phyloP scores from a whole-genome alignment of 1,140 invertebrate species.

The Euborellia annulipes region DNA sequence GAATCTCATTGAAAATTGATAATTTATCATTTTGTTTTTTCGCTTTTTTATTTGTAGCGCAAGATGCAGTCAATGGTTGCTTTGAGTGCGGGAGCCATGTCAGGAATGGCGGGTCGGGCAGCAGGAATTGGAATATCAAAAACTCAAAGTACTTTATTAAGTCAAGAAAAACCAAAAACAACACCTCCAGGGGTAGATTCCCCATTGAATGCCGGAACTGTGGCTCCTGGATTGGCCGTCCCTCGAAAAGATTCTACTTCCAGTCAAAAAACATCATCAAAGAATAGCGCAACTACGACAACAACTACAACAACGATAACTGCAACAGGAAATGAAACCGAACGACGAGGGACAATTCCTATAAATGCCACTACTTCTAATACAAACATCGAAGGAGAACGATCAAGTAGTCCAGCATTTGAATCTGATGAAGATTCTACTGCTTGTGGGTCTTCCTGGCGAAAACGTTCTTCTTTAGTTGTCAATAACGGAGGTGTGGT shows the following conservation, averaged over 20 bases:
- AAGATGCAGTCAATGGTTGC: slow-evolving; percentile 91
- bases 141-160: slow-evolving; percentile 50
- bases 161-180: slow-evolving; percentile 48
- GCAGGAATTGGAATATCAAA: slow-evolving; percentile 71
- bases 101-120: slow-evolving; percentile 72
- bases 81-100: slow-evolving; percentile 70
- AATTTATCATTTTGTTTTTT: too few species aligned
- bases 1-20: too few species aligned
- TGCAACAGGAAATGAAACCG: neutral
- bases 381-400: slow-evolving; percentile 35
- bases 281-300: slow-evolving; percentile 38
- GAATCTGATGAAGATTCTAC: slow-evolving; percentile 85
- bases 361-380: slow-evolving; percentile 38
- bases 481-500: slow-evolving; percentile 38
- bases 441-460: slow-evolving; percentile 15
- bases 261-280: slow-evolving; percentile 43
- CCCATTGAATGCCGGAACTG: too few species aligned
- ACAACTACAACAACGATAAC: slow-evolving; percentile 24
- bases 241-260: slow-evolving; percentile 33
- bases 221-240: too few species aligned
- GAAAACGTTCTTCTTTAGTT: slow-evolving; percentile 39
- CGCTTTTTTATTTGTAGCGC: slow-evolving; percentile 25
- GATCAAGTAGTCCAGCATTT: slow-evolving; percentile 87
- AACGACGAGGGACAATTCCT: slow-evolving; percentile 18
- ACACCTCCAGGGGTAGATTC: neutral